These are phyloP conservation scores for Philopotamus ludificatus DNA, from an alignment of 1,140 invertebrate genomes.

Conservation along the genomic window DNA sequence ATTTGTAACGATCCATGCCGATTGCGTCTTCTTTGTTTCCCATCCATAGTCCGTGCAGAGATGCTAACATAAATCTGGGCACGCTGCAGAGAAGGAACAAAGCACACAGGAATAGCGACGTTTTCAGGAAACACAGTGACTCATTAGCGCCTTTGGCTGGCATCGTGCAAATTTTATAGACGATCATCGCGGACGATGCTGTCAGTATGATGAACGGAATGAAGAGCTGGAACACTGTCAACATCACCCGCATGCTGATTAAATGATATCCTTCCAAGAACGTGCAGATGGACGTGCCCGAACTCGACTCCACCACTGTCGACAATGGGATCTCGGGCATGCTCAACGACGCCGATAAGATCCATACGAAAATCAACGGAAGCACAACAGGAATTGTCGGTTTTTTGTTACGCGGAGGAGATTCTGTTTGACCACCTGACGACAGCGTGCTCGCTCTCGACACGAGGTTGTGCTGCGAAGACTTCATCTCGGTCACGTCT, in stretches of 20 bases:
- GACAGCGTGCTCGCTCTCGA: conserved; percentile 49
- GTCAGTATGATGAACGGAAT: conserved; percentile 48
- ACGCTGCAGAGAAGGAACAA: conserved; percentile 47
- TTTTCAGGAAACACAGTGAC: conserved; percentile 46
- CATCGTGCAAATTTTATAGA: conserved; percentile 46
- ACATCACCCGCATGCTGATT: conserved; percentile 49
- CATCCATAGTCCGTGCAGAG: conserved; percentile 44
- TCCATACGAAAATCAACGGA: conserved; percentile 57
- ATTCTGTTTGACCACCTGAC: conserved; percentile 51
- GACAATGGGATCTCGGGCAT: conserved; percentile 56
- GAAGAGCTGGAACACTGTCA: conserved; percentile 50
- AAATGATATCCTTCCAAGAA: conserved; percentile 48
- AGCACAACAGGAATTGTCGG: conserved; percentile 52
- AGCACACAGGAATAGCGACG: conserved; percentile 50
- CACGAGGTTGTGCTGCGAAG: conserved; percentile 53
- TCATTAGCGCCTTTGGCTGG: conserved; percentile 42
- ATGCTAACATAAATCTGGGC: conserved; percentile 47
- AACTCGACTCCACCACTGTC: conserved; percentile 45
- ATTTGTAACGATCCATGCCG: conserved; percentile 31
- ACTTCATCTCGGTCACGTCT: conserved; percentile 43
- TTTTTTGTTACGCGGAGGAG: conserved; percentile 51
- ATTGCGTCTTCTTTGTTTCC: conserved; percentile 38
- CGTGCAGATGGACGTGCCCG: conserved; percentile 46
- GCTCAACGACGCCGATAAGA: conserved; percentile 56
- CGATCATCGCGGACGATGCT: conserved; percentile 43